phyloP scores from a whole-genome alignment of 2,888 invertebrate genomes.

The Mystacides longicornis region DNA sequence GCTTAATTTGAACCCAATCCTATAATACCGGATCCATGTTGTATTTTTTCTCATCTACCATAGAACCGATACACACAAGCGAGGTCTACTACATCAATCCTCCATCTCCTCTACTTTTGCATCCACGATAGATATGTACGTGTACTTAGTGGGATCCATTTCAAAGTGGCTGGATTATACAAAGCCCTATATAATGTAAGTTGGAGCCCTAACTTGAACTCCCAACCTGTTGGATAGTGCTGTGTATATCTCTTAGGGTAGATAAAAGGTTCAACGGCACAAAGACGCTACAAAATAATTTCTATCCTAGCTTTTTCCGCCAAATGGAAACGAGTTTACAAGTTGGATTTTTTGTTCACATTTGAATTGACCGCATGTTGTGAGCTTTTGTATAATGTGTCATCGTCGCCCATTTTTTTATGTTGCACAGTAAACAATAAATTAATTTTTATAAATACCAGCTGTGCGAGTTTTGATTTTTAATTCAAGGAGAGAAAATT shows the following conservation, averaged over 20 bases:
- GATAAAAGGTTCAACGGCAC: neutral
- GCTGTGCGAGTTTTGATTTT: too few species aligned
- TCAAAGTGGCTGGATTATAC: slow-evolving; percentile 16
- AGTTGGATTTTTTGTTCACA: too few species aligned
- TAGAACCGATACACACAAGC: neutral
- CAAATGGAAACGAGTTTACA: too few species aligned
- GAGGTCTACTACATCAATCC: neutral
- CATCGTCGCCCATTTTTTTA: too few species aligned
- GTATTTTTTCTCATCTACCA: neutral
- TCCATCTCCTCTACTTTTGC: neutral
- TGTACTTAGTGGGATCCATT: slow-evolving; percentile 5
- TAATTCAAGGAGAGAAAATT: too few species aligned
- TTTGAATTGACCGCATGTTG: too few species aligned
- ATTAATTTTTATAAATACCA: too few species aligned
- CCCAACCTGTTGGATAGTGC: slow-evolving; percentile 15
- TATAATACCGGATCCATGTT: neutral
- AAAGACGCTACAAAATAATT: neutral
- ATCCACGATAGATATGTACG: neutral
- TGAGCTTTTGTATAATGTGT: too few species aligned
- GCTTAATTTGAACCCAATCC: neutral
- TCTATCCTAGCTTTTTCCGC: too few species aligned
- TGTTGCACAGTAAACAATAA: too few species aligned
- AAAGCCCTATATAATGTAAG: slow-evolving; percentile 17
- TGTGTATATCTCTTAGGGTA: neutral
- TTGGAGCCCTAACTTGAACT: slow-evolving; percentile 9